Evolutionary conservation across 2,113 vertebrate genomes (phyloP).

Genomic region (Eolophus roseicapilla): DNA sequence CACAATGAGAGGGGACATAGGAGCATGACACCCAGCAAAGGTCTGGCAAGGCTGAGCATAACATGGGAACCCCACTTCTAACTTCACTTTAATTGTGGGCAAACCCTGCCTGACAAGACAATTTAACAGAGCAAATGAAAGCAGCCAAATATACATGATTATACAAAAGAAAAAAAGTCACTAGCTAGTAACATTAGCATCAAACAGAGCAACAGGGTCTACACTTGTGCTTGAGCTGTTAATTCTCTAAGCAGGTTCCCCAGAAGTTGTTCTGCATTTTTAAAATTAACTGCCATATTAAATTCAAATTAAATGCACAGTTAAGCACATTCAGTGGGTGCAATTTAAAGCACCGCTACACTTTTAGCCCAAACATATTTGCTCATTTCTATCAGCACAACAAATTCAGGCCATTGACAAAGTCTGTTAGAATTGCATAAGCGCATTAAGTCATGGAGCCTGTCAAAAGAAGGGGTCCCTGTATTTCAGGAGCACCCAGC

Average conservation of each 20-base stretch:
- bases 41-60: background rate
- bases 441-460: accelerated
- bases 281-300: background rate
- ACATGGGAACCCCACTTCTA: background rate
- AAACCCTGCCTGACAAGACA: background rate
- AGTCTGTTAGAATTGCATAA: accelerated
- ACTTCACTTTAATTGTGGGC: background rate
- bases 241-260: background rate
- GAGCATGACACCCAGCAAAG: background rate
- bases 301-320: background rate
- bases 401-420: background rate
- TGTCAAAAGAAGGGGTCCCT: background rate
- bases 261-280: background rate
- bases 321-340: background rate
- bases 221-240: background rate
- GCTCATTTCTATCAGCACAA: background rate
- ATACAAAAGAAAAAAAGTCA: background rate
- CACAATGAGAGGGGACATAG: accelerated
- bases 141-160: background rate
- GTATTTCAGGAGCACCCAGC: background rate
- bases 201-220: background rate
- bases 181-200: background rate
- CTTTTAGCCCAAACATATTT: background rate
- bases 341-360: background rate
- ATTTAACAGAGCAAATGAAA: background rate